Evolutionary conservation across 2,888 invertebrate species (phyloP).

Genomic region (Micoletzkya japonica): DNA sequence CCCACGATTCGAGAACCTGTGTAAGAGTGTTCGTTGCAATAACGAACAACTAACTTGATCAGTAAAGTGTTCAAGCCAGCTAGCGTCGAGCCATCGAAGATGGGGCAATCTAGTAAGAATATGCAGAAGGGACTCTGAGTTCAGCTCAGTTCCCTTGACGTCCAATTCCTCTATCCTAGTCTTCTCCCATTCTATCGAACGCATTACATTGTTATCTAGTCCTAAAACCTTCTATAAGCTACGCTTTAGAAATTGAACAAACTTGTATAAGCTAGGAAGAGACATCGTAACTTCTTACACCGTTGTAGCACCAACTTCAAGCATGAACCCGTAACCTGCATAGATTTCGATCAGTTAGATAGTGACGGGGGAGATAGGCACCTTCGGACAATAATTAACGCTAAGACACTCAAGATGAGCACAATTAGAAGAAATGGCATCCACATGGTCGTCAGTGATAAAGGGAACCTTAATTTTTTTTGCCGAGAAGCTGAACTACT

Average conservation of each 20-base stretch:
- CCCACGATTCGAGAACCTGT: conserved; percentile 83
- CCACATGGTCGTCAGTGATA: conserved; percentile 92
- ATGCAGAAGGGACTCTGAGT: conserved; percentile 88
- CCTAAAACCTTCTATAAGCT: conserved; percentile 69
- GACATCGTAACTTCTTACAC: conserved; percentile 85
- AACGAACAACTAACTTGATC: conserved; percentile 73
- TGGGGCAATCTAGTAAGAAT: conserved; percentile 85
- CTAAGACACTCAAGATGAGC: conserved; percentile 89
- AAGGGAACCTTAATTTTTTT: conserved; percentile 53
- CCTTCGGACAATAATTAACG: conserved; percentile 91
- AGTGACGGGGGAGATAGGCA: not conserved
- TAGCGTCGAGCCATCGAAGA: conserved; percentile 86
- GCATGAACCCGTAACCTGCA: conserved; percentile 85
- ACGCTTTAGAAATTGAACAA: conserved; percentile 52
- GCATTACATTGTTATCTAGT: conserved; percentile 86
- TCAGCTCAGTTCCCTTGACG: conserved; percentile 87
- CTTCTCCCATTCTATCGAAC: conserved; percentile 98
- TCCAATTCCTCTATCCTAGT: conserved; percentile 87
- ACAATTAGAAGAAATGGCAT: conserved; percentile 76
- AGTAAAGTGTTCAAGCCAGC: conserved; percentile 95
- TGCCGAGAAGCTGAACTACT: not conserved
- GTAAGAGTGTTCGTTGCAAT: not conserved
- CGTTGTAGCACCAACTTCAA: conserved; percentile 90
- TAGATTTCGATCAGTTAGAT: not conserved
- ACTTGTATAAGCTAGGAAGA: conserved; percentile 97